Conservation (phyloP, 2,113 vertebrate genomes). For the Siniperca chuatsi region DNA sequence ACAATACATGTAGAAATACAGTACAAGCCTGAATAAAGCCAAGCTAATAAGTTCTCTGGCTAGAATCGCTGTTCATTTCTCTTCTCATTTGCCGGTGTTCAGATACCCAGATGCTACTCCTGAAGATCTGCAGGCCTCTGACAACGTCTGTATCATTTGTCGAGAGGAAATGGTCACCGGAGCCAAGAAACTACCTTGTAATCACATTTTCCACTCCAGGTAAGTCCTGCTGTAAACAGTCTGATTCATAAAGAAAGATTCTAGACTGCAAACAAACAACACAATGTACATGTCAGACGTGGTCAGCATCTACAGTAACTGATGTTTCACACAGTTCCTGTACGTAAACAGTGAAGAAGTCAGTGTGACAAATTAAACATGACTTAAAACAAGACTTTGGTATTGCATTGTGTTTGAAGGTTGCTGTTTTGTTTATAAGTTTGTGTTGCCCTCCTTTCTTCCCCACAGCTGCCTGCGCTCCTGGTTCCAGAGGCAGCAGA, state of each 20-base stretch:
- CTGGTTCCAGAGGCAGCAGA: slow-evolving; percentile 98
- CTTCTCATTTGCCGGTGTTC: background rate
- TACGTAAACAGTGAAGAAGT: background rate
- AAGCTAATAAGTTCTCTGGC: background rate
- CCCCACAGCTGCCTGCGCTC: slow-evolving; percentile 92
- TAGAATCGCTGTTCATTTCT: background rate
- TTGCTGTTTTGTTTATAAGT: background rate
- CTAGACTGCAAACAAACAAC: background rate
- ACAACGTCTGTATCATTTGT: slow-evolving; percentile 98
- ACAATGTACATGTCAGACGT: background rate
- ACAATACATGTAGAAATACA: too few species aligned
- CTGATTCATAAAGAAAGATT: background rate
- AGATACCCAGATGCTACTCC: slow-evolving; percentile 96
- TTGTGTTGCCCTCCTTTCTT: background rate
- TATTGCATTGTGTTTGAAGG: background rate
- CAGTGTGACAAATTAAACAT: background rate
- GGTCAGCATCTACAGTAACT: background rate
- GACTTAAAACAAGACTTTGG: background rate
- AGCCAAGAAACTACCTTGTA: slow-evolving; percentile 95
- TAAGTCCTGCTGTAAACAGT: slow-evolving; percentile 45
- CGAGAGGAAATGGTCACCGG: slow-evolving; percentile 97
- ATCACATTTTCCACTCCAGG: slow-evolving; percentile 99
- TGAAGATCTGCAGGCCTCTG: slow-evolving; percentile 93
- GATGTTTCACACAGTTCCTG: background rate
- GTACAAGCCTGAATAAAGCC: background rate